Evolutionary conservation across 2,888 invertebrate genomes (phyloP), one percentile per base, ranked within the genome.

Genomic region (Melanotus villosus): DNA sequence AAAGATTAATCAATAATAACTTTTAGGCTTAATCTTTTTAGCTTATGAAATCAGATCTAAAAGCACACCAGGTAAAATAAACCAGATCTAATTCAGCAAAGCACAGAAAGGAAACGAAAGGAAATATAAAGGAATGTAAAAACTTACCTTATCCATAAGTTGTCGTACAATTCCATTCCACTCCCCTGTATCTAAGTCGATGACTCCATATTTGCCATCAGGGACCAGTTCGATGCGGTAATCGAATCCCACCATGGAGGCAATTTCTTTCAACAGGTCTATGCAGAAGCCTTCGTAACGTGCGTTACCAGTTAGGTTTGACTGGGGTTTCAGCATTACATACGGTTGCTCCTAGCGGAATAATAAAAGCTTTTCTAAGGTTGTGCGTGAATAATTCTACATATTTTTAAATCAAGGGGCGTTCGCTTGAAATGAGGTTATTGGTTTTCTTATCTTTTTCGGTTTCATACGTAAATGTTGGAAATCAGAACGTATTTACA

Each of bases 231-330:
- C 88, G 75, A 92, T 89, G 75, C 87, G 87, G 83, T 91, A 91
- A 80, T 90, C 88, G 84, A 91, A 91, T 69, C 90, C 90, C 74
- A 90, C 89, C 86, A 89, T 88, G 70, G 84, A 84, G 68, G 90
- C 89, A 76, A 91, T 88, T 78, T 88, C 87, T 81, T 87, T 87
- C 77, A 91, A 86, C 77, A 92, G 85, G 84, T 92, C 92, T 78
- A 92, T 91, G 85, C 91, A 91, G 85, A 92, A 92, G 74, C 92
- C 92, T 81, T 92, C 90, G 84, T 89, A 92, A 73, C 89, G 88
- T 66, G 88, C 88, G 83, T 91, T 91, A 52, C 89, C 90, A 67
- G 86, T 87, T 75, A 87, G 83, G 81, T 88, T 88, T 6, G 79
- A 77, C 75, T 84, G 84, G 12, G 80, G 77, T 62, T 78, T 81